A percentile compares a stretch with the other conserved stretches of the same genome.
These are phyloP conservation scores for Boulengeromyrus knoepffleri DNA, from an alignment of 2,113 vertebrate genomes.

Conservation along the genomic window DNA sequence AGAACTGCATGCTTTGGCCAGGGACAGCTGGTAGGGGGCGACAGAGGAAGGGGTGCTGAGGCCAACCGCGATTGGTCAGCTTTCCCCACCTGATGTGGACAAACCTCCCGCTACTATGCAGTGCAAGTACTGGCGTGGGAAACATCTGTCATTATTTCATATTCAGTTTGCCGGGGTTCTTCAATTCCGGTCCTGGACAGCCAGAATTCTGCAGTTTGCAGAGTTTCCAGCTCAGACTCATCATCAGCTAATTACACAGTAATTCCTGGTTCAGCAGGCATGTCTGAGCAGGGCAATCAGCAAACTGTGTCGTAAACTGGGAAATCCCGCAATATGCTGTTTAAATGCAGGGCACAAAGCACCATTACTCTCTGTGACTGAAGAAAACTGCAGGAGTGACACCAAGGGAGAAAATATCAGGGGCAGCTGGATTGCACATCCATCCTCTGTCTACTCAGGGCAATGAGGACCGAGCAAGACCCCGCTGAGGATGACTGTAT, in stretches of 20 bases:
- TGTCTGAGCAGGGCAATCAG: neutral
- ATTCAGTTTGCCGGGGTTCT: neutral
- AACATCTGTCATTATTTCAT: neutral
- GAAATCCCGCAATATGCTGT: neutral
- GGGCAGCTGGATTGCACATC: neutral
- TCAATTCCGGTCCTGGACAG: neutral
- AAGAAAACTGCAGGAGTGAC: neutral
- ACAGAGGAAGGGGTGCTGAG: neutral
- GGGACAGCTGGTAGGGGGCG: constrained; percentile 54
- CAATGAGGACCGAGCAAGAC: neutral
- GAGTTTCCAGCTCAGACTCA: neutral
- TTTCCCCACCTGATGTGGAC: neutral
- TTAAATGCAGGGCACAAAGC: neutral
- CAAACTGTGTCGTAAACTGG: neutral
- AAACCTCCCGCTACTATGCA: neutral
- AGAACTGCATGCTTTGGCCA: constrained; percentile 80
- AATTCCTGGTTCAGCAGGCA: neutral
- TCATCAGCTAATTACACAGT: neutral
- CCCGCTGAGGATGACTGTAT: neutral
- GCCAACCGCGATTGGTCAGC: neutral
- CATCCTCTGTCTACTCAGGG: neutral
- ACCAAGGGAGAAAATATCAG: neutral
- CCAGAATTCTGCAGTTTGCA: neutral
- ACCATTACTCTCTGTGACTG: neutral
- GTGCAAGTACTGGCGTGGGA: neutral